phyloP scores from a whole-genome alignment of 2,888 invertebrate genomes.

The Meandrusa payeni region DNA sequence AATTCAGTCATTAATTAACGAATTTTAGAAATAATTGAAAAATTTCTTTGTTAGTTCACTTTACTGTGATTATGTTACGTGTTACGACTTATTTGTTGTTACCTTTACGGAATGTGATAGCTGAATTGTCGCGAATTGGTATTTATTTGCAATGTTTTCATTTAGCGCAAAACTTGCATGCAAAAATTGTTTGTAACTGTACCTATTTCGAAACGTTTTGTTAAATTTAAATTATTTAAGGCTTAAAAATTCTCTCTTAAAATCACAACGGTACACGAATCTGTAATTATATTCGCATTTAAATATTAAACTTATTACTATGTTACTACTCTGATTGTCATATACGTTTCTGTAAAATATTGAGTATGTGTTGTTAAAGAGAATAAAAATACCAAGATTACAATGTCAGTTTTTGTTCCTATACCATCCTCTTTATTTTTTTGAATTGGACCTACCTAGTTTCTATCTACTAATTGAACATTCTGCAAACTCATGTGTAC shows the following conservation, averaged over 20 bases:
- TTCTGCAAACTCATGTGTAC: no score
- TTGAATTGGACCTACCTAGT: no score
- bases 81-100: constrained; percentile 75
- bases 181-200: constrained; percentile 52
- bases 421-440: no score
- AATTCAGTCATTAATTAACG: constrained; percentile 78
- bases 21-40: constrained; percentile 69
- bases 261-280: constrained; percentile 54
- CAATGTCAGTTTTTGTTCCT: constrained; percentile 35
- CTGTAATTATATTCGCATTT: constrained; percentile 69
- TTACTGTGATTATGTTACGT: constrained; percentile 78
- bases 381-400: constrained; percentile 77
- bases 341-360: constrained; percentile 82
- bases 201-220: constrained; percentile 40
- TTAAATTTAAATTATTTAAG: constrained; percentile 34
- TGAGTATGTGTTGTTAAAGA: constrained; percentile 82
- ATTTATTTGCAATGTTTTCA: constrained; percentile 66
- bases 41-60: constrained; percentile 79
- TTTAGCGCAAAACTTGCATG: constrained; percentile 47
- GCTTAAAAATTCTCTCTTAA: constrained; percentile 39
- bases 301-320: constrained; percentile 72
- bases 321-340: constrained; percentile 79
- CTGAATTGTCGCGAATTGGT: constrained; percentile 62
- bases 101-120: constrained; percentile 72
- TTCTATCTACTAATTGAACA: no score